phyloP scores from a whole-genome alignment of 2,113 vertebrate genomes.

The Acrocephalus arundinaceus region DNA sequence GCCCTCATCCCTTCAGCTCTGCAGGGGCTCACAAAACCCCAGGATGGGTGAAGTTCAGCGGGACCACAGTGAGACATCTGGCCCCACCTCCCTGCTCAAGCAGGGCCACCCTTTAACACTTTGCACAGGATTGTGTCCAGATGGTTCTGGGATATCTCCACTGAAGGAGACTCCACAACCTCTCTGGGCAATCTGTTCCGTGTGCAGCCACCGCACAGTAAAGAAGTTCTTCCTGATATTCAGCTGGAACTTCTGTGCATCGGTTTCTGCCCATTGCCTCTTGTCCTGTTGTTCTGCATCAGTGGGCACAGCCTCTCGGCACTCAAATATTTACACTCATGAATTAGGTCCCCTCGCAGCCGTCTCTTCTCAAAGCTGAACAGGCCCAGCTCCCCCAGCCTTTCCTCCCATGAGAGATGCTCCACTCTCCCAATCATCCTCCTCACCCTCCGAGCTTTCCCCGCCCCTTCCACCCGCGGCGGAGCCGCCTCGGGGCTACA shows the following conservation, averaged over 20 bases:
- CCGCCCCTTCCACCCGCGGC: no score
- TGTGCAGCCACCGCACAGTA: not conserved
- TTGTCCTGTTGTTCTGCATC: no score
- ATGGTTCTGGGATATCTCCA: not conserved
- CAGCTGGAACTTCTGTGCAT: not conserved
- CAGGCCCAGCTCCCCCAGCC: not conserved
- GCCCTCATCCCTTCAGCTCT: not conserved
- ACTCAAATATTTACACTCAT: not conserved
- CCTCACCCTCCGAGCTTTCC: not conserved
- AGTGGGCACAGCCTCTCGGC: not conserved
- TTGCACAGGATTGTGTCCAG: fast-evolving
- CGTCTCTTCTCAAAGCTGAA: no score
- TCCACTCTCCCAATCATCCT: no score
- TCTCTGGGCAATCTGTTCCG: not conserved
- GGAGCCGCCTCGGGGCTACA: not conserved
- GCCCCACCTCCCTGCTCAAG: not conserved
- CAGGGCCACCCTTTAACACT: not conserved
- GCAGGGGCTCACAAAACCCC: not conserved
- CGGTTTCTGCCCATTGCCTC: not conserved
- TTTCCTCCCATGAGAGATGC: not conserved
- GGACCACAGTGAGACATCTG: not conserved
- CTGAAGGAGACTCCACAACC: not conserved
- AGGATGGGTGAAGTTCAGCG: not conserved
- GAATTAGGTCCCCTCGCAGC: not conserved
- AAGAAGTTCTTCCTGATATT: no score